A percentile compares a stretch with the other conserved stretches of the same genome.
phyloP scores from a whole-genome alignment of 2,797 vertebrate species.

The Tenualosa thibaudeaui region DNA sequence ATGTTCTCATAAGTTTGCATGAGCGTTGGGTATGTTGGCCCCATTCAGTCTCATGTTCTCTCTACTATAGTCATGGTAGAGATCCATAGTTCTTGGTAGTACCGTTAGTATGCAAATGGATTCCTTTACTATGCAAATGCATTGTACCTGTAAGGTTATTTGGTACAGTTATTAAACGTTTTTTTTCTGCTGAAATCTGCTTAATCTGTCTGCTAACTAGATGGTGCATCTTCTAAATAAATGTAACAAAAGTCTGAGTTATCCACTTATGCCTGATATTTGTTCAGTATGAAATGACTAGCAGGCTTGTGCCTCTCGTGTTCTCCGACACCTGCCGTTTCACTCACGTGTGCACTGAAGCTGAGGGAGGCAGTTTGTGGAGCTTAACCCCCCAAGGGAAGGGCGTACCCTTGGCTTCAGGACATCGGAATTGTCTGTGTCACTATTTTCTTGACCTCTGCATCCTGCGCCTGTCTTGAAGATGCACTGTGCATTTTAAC shows the following conservation, averaged over 20 bases:
- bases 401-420: conserved; percentile 73
- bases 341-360: conserved; percentile 43
- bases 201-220: background rate
- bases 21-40: background rate
- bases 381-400: conserved; percentile 62
- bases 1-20: background rate
- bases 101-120: too few relatives aligned
- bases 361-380: conserved; percentile 72
- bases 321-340: conserved; percentile 1
- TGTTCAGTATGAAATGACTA: background rate
- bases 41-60: background rate
- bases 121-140: too few relatives aligned
- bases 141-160: background rate
- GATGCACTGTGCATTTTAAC: conserved; percentile 20
- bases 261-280: background rate
- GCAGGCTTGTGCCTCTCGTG: background rate
- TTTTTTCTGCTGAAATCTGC: background rate
- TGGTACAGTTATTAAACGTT: background rate
- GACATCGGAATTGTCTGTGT: conserved; percentile 61
- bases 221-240: background rate
- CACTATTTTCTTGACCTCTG: conserved; percentile 41
- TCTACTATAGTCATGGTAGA: too few relatives aligned
- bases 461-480: conserved; percentile 21
- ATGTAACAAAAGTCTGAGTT: background rate
- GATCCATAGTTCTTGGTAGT: background rate